Conservation (phyloP, 1,140 invertebrate species). For the Lethrus apterus region DNA sequence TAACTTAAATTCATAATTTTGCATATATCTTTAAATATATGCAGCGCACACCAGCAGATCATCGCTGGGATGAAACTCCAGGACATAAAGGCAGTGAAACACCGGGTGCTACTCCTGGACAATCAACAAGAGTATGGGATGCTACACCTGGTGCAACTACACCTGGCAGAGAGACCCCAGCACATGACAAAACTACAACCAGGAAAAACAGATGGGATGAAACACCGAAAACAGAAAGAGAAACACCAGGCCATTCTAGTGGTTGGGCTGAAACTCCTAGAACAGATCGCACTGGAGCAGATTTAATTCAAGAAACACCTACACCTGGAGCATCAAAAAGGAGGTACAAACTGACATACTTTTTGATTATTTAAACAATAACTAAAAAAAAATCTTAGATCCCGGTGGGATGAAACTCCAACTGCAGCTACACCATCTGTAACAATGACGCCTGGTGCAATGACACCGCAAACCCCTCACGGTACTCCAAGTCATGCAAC, state of each 20-base stretch:
- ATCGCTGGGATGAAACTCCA: constrained; percentile 96
- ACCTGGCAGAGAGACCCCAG: constrained; percentile 82
- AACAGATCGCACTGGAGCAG: constrained; percentile 75
- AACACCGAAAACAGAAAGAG: constrained; percentile 94
- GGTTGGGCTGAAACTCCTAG: constrained; percentile 98
- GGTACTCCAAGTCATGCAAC: constrained; percentile 58
- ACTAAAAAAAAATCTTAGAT: constrained; percentile 38
- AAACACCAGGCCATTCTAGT: constrained; percentile 89
- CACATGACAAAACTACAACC: constrained; percentile 71
- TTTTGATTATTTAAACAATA: neutral
- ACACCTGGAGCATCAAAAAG: constrained; percentile 91
- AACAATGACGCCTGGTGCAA: constrained; percentile 59
- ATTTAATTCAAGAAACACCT: constrained; percentile 83
- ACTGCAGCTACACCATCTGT: constrained; percentile 59
- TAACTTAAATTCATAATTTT: neutral
- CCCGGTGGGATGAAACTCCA: constrained; percentile 97
- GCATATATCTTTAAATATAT: constrained; percentile 1
- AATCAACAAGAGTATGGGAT: constrained; percentile 89
- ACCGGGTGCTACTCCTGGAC: constrained; percentile 82
- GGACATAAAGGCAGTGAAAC: constrained; percentile 74
- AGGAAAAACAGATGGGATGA: constrained; percentile 98
- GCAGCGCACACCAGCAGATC: constrained; percentile 70
- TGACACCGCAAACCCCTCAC: constrained; percentile 66
- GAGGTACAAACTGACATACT: constrained; percentile 37
- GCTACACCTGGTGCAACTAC: constrained; percentile 83